Base-by-base conservation (phyloP, 1,140 invertebrate genomes). In the Geopemphigus sp. region DNA sequence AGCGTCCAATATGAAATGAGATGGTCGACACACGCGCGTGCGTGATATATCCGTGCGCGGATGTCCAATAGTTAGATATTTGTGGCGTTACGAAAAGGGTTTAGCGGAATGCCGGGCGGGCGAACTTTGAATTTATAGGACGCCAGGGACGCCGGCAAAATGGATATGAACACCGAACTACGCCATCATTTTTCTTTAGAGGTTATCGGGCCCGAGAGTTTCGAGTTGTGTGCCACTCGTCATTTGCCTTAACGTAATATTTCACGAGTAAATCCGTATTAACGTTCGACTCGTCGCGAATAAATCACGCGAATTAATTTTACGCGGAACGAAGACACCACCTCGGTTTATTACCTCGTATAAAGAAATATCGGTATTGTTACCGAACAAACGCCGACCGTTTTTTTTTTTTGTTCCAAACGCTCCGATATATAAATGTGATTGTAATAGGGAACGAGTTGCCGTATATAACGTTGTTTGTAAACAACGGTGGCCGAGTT, bases 201-300 rank as follows among this genome's bases (percentile, higher is more conserved):
- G 22, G 63, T 66, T 66, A 66, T 66, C 63, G 63, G 63, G 22
- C 63, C 63, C 32, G 45, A 66, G 63, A 66, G 63, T 66, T 66
- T 45, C 29, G 19, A 39, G 63, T 45, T 45, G 32, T n/a, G n/a
- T n/a, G n/a, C n/a, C n/a, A 45, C 22, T n/a, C 63, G 63, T 45
- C 29, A 45, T 66, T 66, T n/a, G 63, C 32, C 63, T 45, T 45
- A 66, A 66, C 63, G 22, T 32, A 32, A 19, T 64, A 64, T 45
- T 66, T 22, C 39, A 45, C n/a, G 63, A 66, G 63, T 66, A 66
- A 66, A 66, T 66, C n/a, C 22, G 45, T 45, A 66, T 66, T 66
- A 66, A 45, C 63, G 39, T 45, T 12, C 32, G 32, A 45, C n/a
- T 66, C 1, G 63, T 66, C n/a, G 63, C 32, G 32, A 15, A n/a